A percentile compares a stretch with the other conserved stretches of the same genome.
These are phyloP conservation scores for Beaufortia kweichowensis DNA, from an alignment of 2,113 vertebrate genomes.

Conservation along the genomic window DNA sequence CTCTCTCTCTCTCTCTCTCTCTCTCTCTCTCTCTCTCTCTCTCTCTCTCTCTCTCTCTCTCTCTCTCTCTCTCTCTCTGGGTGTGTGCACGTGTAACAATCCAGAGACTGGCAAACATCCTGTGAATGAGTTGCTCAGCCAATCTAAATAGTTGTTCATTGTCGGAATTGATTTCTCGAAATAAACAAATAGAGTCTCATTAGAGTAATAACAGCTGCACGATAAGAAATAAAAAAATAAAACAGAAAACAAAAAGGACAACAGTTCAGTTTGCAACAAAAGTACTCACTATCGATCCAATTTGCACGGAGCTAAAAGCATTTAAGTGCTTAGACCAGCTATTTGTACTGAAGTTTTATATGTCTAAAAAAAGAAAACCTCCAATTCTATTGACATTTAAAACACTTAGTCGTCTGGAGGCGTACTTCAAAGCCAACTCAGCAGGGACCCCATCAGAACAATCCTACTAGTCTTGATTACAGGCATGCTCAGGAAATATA, in stretches of 20 bases:
- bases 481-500: constrained; percentile 49
- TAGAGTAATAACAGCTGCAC: constrained; percentile 51
- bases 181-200: constrained; percentile 45
- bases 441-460: constrained; percentile 57
- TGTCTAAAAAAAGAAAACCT: constrained; percentile 42
- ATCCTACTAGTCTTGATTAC: constrained; percentile 54
- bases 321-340: constrained; percentile 44
- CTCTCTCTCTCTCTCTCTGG: constrained; percentile 23
- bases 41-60: constrained; percentile 10
- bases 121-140: constrained; percentile 28
- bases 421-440: constrained; percentile 58
- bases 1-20: constrained; percentile 23
- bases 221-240: constrained; percentile 30
- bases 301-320: constrained; percentile 53
- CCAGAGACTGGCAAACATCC: constrained; percentile 24
- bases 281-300: constrained; percentile 49
- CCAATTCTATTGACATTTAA: constrained; percentile 60
- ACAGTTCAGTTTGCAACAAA: constrained; percentile 36
- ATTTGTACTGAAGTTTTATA: constrained; percentile 49
- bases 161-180: constrained; percentile 44
- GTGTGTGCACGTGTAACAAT: constrained; percentile 15
- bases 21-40: constrained; percentile 13
- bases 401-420: constrained; percentile 54
- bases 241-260: constrained; percentile 23
- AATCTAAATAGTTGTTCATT: constrained; percentile 45